These are phyloP conservation scores for Hydriomena furcata DNA, from an alignment of 2,888 invertebrate species.

Conservation along the genomic window DNA sequence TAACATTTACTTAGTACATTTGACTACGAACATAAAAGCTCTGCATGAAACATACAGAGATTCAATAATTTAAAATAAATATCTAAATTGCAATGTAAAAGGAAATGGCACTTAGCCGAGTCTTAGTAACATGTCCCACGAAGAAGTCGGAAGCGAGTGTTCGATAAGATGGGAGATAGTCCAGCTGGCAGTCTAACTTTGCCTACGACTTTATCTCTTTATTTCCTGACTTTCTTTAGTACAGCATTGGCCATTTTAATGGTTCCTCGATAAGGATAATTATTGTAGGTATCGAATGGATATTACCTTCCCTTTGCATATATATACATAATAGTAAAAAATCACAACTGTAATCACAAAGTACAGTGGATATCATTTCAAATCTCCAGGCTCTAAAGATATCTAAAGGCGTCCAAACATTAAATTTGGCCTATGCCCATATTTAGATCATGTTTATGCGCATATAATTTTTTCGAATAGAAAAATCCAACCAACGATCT, in stretches of 20 bases:
- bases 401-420: too few relatives aligned
- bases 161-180: slow-evolving; percentile 54
- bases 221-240: slow-evolving; percentile 48
- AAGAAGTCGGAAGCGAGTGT: slow-evolving; percentile 38
- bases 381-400: too few relatives aligned
- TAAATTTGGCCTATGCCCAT: too few relatives aligned
- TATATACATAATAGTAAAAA: neutral
- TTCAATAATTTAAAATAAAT: neutral
- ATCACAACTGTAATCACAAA: too few relatives aligned
- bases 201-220: slow-evolving; percentile 50
- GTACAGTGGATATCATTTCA: too few relatives aligned
- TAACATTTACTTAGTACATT: too few relatives aligned
- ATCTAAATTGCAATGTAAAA: slow-evolving; percentile 13
- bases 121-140: slow-evolving; percentile 38
- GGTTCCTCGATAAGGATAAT: slow-evolving; percentile 35
- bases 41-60: too few relatives aligned
- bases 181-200: slow-evolving; percentile 57
- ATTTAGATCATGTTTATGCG: too few relatives aligned
- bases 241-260: slow-evolving; percentile 50
- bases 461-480: too few relatives aligned
- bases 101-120: slow-evolving; percentile 32
- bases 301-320: neutral
- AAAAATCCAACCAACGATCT: too few relatives aligned
- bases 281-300: slow-evolving; percentile 25
- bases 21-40: too few relatives aligned